A percentile compares a stretch with the other conserved stretches of the same genome.
Conservation (phyloP, 1,140 invertebrate genomes). For the Globodera ellingtonae region DNA sequence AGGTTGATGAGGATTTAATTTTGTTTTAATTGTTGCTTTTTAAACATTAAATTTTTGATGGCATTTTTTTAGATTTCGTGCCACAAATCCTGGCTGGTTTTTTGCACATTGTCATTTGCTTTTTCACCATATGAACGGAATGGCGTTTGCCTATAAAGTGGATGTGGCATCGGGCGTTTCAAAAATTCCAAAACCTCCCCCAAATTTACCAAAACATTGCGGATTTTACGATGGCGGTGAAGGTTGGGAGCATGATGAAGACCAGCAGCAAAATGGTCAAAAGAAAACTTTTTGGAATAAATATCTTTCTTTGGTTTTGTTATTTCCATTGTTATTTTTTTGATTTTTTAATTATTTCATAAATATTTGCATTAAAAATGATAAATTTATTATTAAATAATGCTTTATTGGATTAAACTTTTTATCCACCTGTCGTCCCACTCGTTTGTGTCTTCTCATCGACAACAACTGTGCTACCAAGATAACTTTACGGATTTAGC, state of each 20-base stretch:
- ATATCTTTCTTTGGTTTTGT: neutral
- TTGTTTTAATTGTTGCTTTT: neutral
- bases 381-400: no score
- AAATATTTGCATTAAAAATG: no score
- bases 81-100: slow-evolving; percentile 54
- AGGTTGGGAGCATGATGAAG: neutral
- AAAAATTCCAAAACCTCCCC: neutral
- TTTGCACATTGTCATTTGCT: slow-evolving; percentile 56
- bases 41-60: neutral
- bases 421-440: no score
- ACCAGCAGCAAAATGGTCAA: neutral
- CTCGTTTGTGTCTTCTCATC: no score
- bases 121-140: slow-evolving; percentile 52
- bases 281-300: neutral
- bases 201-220: slow-evolving; percentile 1
- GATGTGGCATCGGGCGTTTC: slow-evolving; percentile 3
- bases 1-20: slow-evolving; percentile 23
- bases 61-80: slow-evolving; percentile 44
- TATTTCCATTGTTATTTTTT: neutral
- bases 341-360: no score
- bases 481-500: no score
- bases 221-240: neutral
- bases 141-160: slow-evolving; percentile 53
- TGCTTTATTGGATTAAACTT: no score
- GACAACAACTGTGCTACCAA: neutral